Evolutionary conservation across 2,113 vertebrate genomes (phyloP).

Genomic region (Clarias macrocephalus): DNA sequence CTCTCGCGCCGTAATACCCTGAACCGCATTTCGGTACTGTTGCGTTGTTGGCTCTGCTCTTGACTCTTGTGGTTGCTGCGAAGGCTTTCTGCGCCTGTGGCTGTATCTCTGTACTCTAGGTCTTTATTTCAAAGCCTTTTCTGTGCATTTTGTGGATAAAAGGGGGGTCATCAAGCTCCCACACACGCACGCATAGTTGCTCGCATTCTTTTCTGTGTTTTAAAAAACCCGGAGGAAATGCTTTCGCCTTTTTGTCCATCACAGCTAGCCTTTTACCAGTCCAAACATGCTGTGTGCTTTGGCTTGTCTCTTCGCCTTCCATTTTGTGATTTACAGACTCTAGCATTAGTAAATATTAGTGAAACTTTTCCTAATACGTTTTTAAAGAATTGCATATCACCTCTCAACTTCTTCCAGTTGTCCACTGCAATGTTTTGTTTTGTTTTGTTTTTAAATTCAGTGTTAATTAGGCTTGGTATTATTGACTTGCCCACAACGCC

Average conservation of each 20-base stretch:
- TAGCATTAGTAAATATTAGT: conserved; percentile 6
- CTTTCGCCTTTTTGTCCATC: conserved; percentile 28
- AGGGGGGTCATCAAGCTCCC: conserved; percentile 46
- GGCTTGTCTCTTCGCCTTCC: not conserved
- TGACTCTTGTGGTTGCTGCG: not conserved
- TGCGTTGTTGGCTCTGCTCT: not conserved
- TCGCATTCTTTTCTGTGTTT: conserved; percentile 20
- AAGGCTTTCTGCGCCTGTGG: conserved; percentile 42
- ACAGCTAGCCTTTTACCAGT: conserved; percentile 42
- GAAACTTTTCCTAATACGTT: conserved; percentile 64
- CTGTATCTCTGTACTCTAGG: conserved; percentile 42
- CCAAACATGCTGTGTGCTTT: conserved; percentile 25
- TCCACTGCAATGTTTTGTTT: too few species aligned
- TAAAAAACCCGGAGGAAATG: conserved; percentile 42
- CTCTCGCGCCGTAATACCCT: not conserved
- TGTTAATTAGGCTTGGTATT: not conserved
- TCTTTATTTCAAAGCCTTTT: conserved; percentile 49
- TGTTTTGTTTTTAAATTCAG: not conserved
- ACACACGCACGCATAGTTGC: conserved; percentile 10
- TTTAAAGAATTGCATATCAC: conserved; percentile 52
- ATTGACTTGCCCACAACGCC: not conserved
- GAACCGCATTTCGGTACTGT: not conserved
- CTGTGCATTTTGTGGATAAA: conserved; percentile 47
- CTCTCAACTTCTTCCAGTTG: not conserved
- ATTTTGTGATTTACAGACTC: conserved; percentile 33